These are phyloP conservation scores for Thalassoma bifasciatum DNA, from an alignment of 2,113 vertebrate genomes.

Conservation along the genomic window DNA sequence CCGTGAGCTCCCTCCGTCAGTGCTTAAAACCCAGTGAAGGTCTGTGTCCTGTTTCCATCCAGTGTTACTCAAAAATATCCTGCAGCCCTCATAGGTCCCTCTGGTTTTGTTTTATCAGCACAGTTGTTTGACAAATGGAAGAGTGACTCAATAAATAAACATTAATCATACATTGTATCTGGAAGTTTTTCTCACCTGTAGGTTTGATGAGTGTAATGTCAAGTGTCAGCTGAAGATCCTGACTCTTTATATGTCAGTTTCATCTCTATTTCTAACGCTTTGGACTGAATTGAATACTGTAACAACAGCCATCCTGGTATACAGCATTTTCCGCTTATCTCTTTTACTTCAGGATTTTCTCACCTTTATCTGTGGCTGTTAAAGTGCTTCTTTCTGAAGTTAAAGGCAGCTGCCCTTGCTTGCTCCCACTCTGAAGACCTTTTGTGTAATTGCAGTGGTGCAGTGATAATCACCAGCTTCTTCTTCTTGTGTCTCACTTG, in stretches of 20 bases:
- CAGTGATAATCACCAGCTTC: slow-evolving; percentile 17
- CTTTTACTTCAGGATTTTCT: not conserved
- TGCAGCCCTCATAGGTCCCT: slow-evolving; percentile 3
- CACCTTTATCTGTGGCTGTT: not conserved
- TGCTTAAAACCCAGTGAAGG: no score
- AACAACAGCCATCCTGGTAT: slow-evolving; percentile 3
- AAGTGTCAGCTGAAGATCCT: slow-evolving; percentile 1
- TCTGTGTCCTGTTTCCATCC: slow-evolving; percentile 3
- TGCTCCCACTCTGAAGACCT: slow-evolving; percentile 21
- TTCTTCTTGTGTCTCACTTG: not conserved
- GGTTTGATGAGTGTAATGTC: slow-evolving; percentile 31
- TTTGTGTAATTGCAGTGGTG: not conserved
- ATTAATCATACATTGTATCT: not conserved
- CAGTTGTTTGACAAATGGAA: slow-evolving; percentile 23
- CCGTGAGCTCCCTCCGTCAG: not conserved
- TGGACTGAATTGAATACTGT: slow-evolving; percentile 3
- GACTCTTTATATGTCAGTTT: not conserved
- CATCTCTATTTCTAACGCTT: no score
- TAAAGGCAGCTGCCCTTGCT: slow-evolving; percentile 2
- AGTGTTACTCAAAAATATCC: slow-evolving; percentile 11
- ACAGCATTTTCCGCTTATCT: slow-evolving; percentile 1
- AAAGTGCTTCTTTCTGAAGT: not conserved
- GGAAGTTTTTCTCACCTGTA: slow-evolving; percentile 5
- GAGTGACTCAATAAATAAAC: not conserved
- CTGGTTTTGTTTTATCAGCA: slow-evolving; percentile 13